Conservation (phyloP, 2,888 invertebrate genomes). For the Monochamus alternatus region DNA sequence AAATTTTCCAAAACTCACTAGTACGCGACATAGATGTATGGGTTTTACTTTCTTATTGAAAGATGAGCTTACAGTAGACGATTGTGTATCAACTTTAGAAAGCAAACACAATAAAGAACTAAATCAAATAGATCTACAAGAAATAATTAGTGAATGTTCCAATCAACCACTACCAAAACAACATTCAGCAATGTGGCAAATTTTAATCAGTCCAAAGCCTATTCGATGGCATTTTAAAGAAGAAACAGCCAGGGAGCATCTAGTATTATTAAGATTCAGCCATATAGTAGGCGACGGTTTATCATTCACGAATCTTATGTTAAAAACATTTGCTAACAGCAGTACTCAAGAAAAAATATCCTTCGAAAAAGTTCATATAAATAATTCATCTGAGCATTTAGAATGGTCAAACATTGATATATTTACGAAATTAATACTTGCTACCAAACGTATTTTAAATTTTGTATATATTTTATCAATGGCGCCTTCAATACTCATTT, state of each 20-base stretch:
- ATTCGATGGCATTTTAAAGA: slow-evolving; percentile 13
- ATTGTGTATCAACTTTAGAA: slow-evolving; percentile 28
- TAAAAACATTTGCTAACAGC: slow-evolving; percentile 9
- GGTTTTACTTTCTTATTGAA: slow-evolving; percentile 74
- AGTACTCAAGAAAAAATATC: background rate
- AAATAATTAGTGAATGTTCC: slow-evolving; percentile 17
- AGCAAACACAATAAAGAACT: background rate
- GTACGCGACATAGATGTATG: slow-evolving; percentile 57
- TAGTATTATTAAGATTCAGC: slow-evolving; percentile 23
- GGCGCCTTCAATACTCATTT: background rate
- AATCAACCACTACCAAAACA: slow-evolving; percentile 68
- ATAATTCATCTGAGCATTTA: background rate
- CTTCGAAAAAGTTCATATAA: background rate
- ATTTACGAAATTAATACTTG: background rate
- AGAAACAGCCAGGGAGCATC: background rate
- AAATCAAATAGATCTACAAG: slow-evolving; percentile 3
- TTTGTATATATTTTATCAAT: background rate
- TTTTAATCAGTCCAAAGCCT: slow-evolving; percentile 68
- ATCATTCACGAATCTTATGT: slow-evolving; percentile 12
- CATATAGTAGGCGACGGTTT: slow-evolving; percentile 32
- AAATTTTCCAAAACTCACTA: slow-evolving; percentile 35
- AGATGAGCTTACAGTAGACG: slow-evolving; percentile 61
- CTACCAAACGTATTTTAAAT: background rate
- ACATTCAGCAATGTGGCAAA: slow-evolving; percentile 73
- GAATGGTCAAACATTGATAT: background rate